A percentile compares a stretch with the other conserved stretches of the same genome.
These are phyloP conservation scores for Asarcornis scutulata DNA, from an alignment of 2,113 vertebrate genomes.

Conservation along the genomic window DNA sequence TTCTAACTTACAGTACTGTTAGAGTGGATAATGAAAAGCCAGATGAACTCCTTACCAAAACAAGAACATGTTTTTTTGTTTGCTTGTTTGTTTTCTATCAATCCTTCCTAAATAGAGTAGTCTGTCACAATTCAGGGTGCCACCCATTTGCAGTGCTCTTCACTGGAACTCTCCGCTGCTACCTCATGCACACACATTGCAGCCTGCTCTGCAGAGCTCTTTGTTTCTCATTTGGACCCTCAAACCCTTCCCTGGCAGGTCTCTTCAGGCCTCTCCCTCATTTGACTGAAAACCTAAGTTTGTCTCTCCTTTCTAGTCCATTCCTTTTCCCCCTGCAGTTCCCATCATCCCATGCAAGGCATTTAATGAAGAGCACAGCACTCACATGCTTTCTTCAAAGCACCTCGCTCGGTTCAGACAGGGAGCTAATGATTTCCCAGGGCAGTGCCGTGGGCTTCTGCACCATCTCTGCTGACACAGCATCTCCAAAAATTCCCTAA, in stretches of 20 bases:
- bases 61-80: not conserved
- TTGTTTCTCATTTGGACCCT: not conserved
- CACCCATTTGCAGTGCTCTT: not conserved
- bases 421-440: not conserved
- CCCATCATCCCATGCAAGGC: not conserved
- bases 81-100: not conserved
- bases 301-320: not conserved
- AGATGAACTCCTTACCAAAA: not conserved
- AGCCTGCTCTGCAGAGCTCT: not conserved
- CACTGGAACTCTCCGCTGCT: not conserved
- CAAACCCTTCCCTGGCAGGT: not conserved
- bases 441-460: rapidly evolving
- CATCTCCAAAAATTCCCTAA: not conserved
- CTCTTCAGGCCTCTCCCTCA: not conserved
- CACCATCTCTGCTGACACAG: not conserved
- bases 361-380: not conserved
- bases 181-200: not conserved
- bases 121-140: not conserved
- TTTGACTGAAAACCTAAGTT: not conserved
- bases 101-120: not conserved
- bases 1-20: not conserved
- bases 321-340: not conserved
- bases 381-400: not conserved
- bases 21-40: not conserved
- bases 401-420: not conserved